Evolutionary conservation across 2,888 invertebrate genomes (phyloP), one percentile per base, ranked within the genome.

Genomic region (Drosophila vallismaia): DNA sequence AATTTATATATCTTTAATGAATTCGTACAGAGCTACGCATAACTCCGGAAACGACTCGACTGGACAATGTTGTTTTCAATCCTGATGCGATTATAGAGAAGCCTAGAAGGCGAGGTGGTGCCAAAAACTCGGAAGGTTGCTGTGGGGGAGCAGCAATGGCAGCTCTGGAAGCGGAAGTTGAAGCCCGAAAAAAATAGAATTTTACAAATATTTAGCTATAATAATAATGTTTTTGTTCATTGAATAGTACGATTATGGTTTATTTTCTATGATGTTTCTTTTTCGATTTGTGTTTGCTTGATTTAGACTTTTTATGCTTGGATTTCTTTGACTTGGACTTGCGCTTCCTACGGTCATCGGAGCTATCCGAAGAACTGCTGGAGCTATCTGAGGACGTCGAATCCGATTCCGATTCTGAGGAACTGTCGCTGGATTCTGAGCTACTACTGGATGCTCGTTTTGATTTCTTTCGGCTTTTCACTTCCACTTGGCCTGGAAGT

Each of bases 21-120:
- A 28, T 28, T 12, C 12, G 2, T 5, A 2, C 49, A 91, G 91
- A 89, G 55, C 68, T 90, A 6, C 88, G 88, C 0, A 88, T 91
- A n/a, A 89, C 87, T 0, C 80, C 88, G 7, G 91, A 90, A 36
- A 82, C 83, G 3, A 89, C 91, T 2, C 81, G 89, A 0, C 56
- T 91, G 14, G 94, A 95, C 31, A 96, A 96, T 91, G 92, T 94
- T 3, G 93, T 94, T 2, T 94, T 92, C 76, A 93, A 94, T 90
- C 93, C 94, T 46, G 90, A 93, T 92, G 89, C 93, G 46, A 84
- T 92, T 53, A 91, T 92, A 60, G 91, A 92, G 72, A 86, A 88
- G 5, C 77, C 87, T 0, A 75, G 80, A 33, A 82, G 83, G n/a
- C 59, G 76, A 0, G 63, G 71, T 10, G 77, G 70, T 1, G 66